Evolutionary conservation across 2,888 invertebrate genomes (phyloP).

Genomic region (Andrena trimmerana): DNA sequence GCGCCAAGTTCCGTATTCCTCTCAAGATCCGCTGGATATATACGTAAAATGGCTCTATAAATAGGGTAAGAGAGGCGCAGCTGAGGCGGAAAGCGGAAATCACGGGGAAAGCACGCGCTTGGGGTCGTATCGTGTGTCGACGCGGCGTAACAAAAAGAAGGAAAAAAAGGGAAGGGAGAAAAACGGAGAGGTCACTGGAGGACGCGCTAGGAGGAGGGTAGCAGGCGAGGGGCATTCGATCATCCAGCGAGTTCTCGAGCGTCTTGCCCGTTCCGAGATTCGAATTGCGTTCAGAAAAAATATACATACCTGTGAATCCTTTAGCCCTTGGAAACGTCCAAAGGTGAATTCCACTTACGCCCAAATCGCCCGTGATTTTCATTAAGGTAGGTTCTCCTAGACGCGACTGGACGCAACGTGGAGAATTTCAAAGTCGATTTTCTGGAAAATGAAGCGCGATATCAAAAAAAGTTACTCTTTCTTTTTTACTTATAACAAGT

Average conservation of each 20-base stretch:
- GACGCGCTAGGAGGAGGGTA: slow-evolving; percentile 38
- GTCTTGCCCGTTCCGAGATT: not conserved
- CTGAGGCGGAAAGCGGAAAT: slow-evolving; percentile 79
- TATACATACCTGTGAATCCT: too few species aligned
- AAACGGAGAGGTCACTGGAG: slow-evolving; percentile 33
- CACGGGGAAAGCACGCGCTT: slow-evolving; percentile 72
- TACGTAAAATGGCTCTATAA: slow-evolving; percentile 67
- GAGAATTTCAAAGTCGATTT: too few species aligned
- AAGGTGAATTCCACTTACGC: too few species aligned
- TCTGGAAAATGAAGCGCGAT: too few species aligned
- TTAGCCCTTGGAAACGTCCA: too few species aligned
- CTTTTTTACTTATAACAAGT: too few species aligned
- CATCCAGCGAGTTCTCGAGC: slow-evolving; percentile 14
- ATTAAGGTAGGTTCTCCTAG: too few species aligned
- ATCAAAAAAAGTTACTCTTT: too few species aligned
- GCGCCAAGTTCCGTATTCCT: slow-evolving; percentile 55
- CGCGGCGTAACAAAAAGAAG: slow-evolving; percentile 64
- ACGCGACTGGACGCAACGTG: too few species aligned
- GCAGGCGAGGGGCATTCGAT: slow-evolving; percentile 16
- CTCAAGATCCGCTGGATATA: slow-evolving; percentile 46
- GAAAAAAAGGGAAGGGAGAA: slow-evolving; percentile 45
- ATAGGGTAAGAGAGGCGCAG: slow-evolving; percentile 66
- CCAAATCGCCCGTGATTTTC: too few species aligned
- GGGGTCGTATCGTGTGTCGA: slow-evolving; percentile 79
- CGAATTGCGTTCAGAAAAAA: not conserved